phyloP scores from a whole-genome alignment of 2,888 invertebrate species.

The Chrysolina oricalcia region DNA sequence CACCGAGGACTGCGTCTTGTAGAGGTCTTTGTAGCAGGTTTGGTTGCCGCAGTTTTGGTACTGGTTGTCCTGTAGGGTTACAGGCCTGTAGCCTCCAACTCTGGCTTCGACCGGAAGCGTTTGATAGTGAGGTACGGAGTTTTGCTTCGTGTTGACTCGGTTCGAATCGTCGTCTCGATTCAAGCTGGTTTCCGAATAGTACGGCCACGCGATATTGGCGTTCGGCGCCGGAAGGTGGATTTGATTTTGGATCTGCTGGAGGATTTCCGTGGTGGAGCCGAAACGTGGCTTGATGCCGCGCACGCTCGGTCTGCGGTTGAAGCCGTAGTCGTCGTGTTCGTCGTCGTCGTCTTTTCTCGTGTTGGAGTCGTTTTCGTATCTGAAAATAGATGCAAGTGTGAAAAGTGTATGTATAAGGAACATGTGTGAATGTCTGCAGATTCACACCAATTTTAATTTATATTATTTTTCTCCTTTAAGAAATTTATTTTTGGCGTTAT shows the following conservation, averaged over 20 bases:
- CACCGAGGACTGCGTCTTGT: slow-evolving; percentile 52
- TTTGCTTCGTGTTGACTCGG: slow-evolving; percentile 63
- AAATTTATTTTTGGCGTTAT: no score
- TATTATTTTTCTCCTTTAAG: no score
- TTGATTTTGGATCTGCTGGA: slow-evolving; percentile 87
- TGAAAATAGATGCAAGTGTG: neutral
- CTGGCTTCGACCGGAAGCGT: slow-evolving; percentile 60
- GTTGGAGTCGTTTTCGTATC: slow-evolving; percentile 46
- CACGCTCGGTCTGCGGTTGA: slow-evolving; percentile 91
- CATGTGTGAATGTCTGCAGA: no score
- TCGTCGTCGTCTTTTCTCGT: slow-evolving; percentile 75
- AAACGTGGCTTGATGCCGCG: slow-evolving; percentile 92
- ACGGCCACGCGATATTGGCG: slow-evolving; percentile 77
- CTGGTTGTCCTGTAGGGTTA: slow-evolving; percentile 59
- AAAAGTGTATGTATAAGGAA: no score
- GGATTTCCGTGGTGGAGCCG: slow-evolving; percentile 85
- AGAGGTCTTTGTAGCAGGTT: slow-evolving; percentile 57
- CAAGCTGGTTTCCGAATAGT: slow-evolving; percentile 77
- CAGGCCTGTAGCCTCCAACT: slow-evolving; percentile 61
- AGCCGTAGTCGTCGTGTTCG: slow-evolving; percentile 92
- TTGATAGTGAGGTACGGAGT: slow-evolving; percentile 60
- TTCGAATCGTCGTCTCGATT: slow-evolving; percentile 63
- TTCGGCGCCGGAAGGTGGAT: slow-evolving; percentile 73
- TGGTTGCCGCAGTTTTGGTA: slow-evolving; percentile 73
- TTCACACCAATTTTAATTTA: no score